A percentile compares a stretch with the other conserved stretches of the same genome.
Evolutionary conservation across 2,797 vertebrate species (phyloP).

Genomic region (Sebastes kiyomatsui): DNA sequence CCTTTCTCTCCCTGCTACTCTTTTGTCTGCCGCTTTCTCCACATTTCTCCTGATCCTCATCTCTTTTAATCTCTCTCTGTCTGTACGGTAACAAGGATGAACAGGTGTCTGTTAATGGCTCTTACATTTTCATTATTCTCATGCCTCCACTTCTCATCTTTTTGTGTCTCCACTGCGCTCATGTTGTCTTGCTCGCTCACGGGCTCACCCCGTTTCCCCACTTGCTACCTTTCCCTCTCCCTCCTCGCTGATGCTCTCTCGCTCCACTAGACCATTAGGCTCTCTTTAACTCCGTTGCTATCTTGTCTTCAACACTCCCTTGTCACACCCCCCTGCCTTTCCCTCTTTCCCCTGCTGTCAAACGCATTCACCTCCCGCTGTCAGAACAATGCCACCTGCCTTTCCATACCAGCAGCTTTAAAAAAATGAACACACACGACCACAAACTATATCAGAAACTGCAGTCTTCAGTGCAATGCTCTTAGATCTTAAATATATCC

Average conservation of each 20-base stretch:
- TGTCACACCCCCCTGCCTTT: constrained; percentile 35
- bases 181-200: constrained; percentile 15
- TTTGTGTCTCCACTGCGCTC: neutral
- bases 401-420: constrained; percentile 14
- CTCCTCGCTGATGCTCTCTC: constrained; percentile 43
- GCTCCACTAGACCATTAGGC: constrained; percentile 63
- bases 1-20: neutral
- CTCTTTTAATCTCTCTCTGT: neutral
- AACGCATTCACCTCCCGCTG: constrained; percentile 45
- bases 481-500: neutral
- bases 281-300: constrained; percentile 52
- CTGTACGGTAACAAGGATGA: constrained; percentile 12
- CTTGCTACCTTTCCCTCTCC: constrained; percentile 33
- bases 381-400: constrained; percentile 49
- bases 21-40: neutral
- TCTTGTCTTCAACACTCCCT: constrained; percentile 40
- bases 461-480: neutral
- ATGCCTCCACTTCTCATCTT: neutral
- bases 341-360: constrained; percentile 39
- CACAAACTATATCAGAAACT: neutral
- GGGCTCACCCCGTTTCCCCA: constrained; percentile 28
- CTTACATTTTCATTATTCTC: neutral
- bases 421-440: constrained; percentile 9
- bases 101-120: constrained; percentile 39
- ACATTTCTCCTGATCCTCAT: neutral